These are phyloP conservation scores for Lamprologus sp. DNA, from an alignment of 2,113 vertebrate species.

Conservation along the genomic window DNA sequence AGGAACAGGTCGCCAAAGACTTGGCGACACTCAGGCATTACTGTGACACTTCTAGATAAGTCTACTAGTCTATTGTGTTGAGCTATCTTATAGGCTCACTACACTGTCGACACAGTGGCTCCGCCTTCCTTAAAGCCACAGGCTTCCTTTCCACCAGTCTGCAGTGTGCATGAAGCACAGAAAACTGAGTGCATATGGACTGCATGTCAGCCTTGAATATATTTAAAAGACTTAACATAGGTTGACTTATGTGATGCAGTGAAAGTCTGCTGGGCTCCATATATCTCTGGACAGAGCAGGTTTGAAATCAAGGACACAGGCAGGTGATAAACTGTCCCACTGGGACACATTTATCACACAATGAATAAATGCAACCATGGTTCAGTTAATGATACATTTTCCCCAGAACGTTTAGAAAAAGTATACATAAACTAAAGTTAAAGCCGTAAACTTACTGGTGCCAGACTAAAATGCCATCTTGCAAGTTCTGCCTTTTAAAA, in stretches of 20 bases:
- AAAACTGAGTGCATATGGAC: not conserved
- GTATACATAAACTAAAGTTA: not conserved
- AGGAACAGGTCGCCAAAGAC: not conserved
- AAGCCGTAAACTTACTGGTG: not conserved
- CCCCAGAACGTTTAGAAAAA: not conserved
- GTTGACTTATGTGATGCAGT: not conserved
- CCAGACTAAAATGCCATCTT: not conserved
- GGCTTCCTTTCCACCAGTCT: not conserved
- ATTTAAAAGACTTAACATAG: not conserved
- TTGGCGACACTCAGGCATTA: not conserved
- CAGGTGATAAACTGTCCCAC: not conserved
- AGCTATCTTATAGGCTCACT: conserved; percentile 39
- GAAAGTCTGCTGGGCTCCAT: not conserved
- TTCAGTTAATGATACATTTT: not conserved
- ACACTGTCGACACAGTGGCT: not conserved
- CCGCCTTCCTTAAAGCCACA: conserved; percentile 63
- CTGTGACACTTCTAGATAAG: conserved; percentile 37
- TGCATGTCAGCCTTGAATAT: not conserved
- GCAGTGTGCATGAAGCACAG: not conserved
- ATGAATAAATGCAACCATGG: not conserved
- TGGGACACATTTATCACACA: not conserved
- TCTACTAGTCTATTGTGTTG: conserved; percentile 18
- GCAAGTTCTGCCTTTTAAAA: not conserved
- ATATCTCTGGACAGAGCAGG: not conserved
- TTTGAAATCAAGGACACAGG: not conserved